Evolutionary conservation across 2,888 invertebrate species (phyloP).

Genomic region (Monopis laevigella): DNA sequence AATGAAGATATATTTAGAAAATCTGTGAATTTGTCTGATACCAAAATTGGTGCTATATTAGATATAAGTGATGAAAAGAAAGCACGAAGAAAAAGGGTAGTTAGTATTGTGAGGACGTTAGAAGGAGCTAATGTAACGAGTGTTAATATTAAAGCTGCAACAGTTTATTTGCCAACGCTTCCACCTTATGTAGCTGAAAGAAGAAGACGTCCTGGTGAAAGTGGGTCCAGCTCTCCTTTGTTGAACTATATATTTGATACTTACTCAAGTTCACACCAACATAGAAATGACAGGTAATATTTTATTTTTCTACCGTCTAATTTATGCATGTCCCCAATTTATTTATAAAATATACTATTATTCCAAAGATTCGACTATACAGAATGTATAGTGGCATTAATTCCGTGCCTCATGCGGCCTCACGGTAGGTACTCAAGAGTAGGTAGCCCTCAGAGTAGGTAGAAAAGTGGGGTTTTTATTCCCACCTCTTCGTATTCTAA

Average conservation of each 20-base stretch:
- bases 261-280: conserved; percentile 48
- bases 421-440: no score
- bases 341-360: no score
- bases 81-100: conserved; percentile 11
- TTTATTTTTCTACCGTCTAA: no score
- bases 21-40: conserved; percentile 14
- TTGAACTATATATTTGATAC: conserved; percentile 60
- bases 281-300: conserved; percentile 53
- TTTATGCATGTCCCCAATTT: no score
- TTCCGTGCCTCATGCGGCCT: no score
- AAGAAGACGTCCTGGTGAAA: conserved; percentile 44
- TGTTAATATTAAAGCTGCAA: background rate
- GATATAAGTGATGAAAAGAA: conserved; percentile 22
- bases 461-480: no score
- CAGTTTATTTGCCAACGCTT: background rate
- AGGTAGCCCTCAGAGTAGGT: no score
- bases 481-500: no score
- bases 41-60: conserved; percentile 33
- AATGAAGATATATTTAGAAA: conserved; percentile 21
- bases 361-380: no score
- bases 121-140: background rate
- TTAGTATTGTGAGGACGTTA: conserved; percentile 8
- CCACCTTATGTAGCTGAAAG: conserved; percentile 28
- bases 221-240: conserved; percentile 52
- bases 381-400: no score